phyloP scores from a whole-genome alignment of 2,113 vertebrate species.

The Riparia riparia region DNA sequence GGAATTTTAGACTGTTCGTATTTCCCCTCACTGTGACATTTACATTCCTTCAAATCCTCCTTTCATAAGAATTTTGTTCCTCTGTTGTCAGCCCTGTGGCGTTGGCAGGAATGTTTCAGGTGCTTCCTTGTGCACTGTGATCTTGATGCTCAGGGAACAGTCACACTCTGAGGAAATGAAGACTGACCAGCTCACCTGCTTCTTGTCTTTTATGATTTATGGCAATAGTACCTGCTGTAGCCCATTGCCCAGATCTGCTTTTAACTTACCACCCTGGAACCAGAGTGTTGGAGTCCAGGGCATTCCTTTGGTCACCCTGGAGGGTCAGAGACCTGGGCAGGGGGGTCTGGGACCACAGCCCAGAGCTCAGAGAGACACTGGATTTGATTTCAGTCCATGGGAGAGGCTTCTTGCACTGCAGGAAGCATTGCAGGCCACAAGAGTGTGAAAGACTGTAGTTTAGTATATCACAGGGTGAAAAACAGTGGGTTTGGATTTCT shows the following conservation, averaged over 20 bases:
- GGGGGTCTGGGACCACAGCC: too few species aligned
- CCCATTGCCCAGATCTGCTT: background rate
- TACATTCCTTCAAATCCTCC: background rate
- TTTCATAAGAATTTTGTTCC: background rate
- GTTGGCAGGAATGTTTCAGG: background rate
- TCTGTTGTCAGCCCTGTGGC: background rate
- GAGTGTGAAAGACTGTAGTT: too few species aligned
- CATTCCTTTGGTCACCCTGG: too few species aligned
- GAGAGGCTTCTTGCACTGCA: too few species aligned
- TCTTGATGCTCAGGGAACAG: background rate
- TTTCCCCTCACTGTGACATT: background rate
- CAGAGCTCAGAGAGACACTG: too few species aligned
- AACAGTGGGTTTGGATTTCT: too few species aligned
- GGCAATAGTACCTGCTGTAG: background rate
- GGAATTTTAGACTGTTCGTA: background rate
- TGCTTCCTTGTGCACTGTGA: background rate
- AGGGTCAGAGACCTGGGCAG: too few species aligned
- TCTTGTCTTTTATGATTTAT: background rate
- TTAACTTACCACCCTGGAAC: background rate
- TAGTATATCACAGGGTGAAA: too few species aligned
- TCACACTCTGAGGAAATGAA: background rate
- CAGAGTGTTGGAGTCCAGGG: too few species aligned
- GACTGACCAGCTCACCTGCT: background rate
- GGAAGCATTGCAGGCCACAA: too few species aligned
- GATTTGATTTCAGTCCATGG: too few species aligned